Evolutionary conservation across 1,140 invertebrate species (phyloP), one percentile per base, ranked within the genome.

Genomic region (Ceratina australensis): DNA sequence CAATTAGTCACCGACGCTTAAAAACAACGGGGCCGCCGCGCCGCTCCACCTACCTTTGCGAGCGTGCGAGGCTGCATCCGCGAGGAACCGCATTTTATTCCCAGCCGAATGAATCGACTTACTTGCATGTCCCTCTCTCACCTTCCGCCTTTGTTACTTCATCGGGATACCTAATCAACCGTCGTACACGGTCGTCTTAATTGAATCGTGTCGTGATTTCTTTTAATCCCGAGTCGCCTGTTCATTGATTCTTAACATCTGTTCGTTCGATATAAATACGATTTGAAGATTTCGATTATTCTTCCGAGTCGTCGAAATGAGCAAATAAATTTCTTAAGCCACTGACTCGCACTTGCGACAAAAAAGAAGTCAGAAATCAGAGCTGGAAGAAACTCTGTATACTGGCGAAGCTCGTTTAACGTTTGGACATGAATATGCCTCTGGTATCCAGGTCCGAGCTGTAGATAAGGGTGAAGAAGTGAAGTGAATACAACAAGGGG

Each of bases 1-100:
- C 91, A 91, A 92, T 92, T 91, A 91, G 91, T 92, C 88, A 91
- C 87, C 86, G 85, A 89, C 90, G 90, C 90, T 92, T 91, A 91
- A 92, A 92, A 92, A 92, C 91, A 90, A 86, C 87, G 85, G 86
- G 88, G 84, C 85, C 79, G 87, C 83, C 87, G 85, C 82, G 84
- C 85, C 79, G 87, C 83, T 87, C 86, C 82, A 86, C 79, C 82
- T 69, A 89, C 75, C 82, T 86, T 42, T 83, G 81, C 83, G 80
- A 79, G 61, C 79, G 72, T 82, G 81, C 74, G 69, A 75, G 81
- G 54, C 72, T 80, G 80, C 78, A 86, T 73, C 63, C 80, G 75
- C 80, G 82, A 80, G 84, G 76, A 82, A 65, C 68, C 72, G 87
- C 87, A 87, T 90, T 90, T 90, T 89, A 90, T 87, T 78, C 76